Evolutionary conservation across 2,113 vertebrate species (phyloP).

Genomic region (Spea bombifrons): DNA sequence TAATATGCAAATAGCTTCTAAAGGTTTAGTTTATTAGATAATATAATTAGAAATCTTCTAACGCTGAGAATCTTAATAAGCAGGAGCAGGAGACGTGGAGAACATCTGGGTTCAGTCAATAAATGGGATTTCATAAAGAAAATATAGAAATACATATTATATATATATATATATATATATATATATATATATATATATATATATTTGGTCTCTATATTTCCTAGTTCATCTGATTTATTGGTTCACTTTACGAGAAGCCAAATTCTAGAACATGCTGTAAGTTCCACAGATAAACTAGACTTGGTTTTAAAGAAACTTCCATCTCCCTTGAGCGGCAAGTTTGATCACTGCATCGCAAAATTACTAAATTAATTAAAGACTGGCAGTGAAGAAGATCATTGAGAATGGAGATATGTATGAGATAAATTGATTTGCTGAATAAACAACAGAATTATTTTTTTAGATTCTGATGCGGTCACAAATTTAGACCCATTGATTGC

Average conservation of each 20-base stretch:
- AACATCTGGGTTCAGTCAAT: slow-evolving; percentile 60
- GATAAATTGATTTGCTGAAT: background rate
- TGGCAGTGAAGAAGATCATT: slow-evolving; percentile 32
- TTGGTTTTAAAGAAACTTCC: slow-evolving; percentile 29
- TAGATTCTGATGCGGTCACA: background rate
- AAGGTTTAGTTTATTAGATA: slow-evolving; percentile 74
- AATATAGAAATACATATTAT: background rate
- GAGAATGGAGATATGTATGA: slow-evolving; percentile 20
- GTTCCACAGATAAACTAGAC: slow-evolving; percentile 33
- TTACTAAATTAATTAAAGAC: slow-evolving; percentile 45
- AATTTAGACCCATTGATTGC: background rate
- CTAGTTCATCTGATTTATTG: slow-evolving; percentile 14
- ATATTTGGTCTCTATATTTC: slow-evolving; percentile 15
- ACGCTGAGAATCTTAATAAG: slow-evolving; percentile 64
- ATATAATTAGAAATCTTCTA: slow-evolving; percentile 72
- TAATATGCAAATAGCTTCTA: slow-evolving; percentile 75
- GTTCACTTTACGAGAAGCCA: slow-evolving; percentile 5
- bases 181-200: background rate
- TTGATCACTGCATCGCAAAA: slow-evolving; percentile 42
- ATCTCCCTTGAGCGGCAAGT: slow-evolving; percentile 36
- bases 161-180: background rate
- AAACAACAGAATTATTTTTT: background rate
- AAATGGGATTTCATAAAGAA: slow-evolving; percentile 30
- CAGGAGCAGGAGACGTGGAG: slow-evolving; percentile 45
- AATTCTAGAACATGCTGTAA: slow-evolving; percentile 12